Evolutionary conservation across 2,797 vertebrate genomes (phyloP).

Genomic region (Gymnothorax javanicus): DNA sequence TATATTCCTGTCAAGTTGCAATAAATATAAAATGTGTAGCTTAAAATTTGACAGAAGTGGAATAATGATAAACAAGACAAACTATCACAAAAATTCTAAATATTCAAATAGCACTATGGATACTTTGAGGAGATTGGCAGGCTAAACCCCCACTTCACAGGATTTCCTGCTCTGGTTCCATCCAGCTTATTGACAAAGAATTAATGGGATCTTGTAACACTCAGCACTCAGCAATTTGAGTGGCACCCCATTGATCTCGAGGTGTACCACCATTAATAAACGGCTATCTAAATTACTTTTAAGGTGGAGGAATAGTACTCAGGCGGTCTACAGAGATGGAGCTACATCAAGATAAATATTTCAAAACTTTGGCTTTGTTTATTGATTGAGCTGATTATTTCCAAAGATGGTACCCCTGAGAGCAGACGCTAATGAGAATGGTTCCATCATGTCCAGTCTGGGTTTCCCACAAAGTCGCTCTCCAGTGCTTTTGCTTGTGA

Average conservation of each 20-base stretch:
- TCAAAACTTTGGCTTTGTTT: constrained; percentile 84
- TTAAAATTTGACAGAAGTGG: background rate
- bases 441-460: constrained; percentile 82
- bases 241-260: constrained; percentile 79
- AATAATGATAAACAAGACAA: background rate
- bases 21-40: background rate
- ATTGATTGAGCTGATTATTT: constrained; percentile 84
- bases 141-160: constrained; percentile 39
- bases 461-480: constrained; percentile 76
- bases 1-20: background rate
- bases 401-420: constrained; percentile 74
- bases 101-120: background rate
- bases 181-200: constrained; percentile 72
- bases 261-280: constrained; percentile 80
- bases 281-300: constrained; percentile 80
- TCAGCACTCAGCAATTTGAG: constrained; percentile 73
- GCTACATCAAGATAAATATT: constrained; percentile 83
- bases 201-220: constrained; percentile 76
- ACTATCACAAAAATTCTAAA: background rate
- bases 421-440: constrained; percentile 79
- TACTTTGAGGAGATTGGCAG: constrained; percentile 9
- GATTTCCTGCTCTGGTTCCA: constrained; percentile 62
- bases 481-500: constrained; percentile 69
- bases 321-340: constrained; percentile 76
- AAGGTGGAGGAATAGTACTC: constrained; percentile 80